phyloP scores from a whole-genome alignment of 2,113 vertebrate species.

The Rhinolophus sinicus region DNA sequence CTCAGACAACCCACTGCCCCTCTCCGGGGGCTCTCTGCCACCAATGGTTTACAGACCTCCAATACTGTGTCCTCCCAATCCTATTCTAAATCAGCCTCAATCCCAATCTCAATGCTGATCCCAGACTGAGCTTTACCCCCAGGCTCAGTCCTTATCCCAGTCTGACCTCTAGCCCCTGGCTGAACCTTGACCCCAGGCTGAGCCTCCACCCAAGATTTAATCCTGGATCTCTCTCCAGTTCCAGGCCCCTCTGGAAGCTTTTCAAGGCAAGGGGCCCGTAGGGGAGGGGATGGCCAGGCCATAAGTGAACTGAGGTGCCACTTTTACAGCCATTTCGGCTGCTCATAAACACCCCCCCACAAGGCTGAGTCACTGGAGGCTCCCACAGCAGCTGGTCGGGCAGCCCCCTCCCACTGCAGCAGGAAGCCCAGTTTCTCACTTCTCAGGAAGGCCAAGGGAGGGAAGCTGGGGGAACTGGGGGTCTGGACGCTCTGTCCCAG shows the following conservation, averaged over 20 bases:
- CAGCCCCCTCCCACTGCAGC: constrained; percentile 4
- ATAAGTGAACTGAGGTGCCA: constrained; percentile 71
- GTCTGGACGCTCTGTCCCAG: not conserved
- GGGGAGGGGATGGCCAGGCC: constrained; percentile 61
- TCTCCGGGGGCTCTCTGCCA: not conserved
- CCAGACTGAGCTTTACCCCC: not conserved
- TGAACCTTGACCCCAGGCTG: constrained; percentile 54
- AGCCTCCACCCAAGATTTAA: not conserved
- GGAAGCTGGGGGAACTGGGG: not conserved
- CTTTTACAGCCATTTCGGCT: constrained; percentile 77
- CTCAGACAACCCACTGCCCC: not conserved
- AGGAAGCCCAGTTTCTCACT: constrained; percentile 46
- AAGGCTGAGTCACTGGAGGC: constrained; percentile 36
- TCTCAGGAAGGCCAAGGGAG: constrained; percentile 17
- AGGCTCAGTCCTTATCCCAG: not conserved
- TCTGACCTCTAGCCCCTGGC: constrained; percentile 32
- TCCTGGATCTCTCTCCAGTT: constrained; percentile 30
- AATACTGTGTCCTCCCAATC: not conserved
- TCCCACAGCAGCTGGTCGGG: not conserved
- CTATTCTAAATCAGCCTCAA: not conserved
- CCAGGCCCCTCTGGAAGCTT: constrained; percentile 50
- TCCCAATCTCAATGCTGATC: not conserved
- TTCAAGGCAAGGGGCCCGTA: constrained; percentile 47
- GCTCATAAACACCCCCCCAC: constrained; percentile 75
- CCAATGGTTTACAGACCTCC: not conserved